Percentiles rank a stretch among this genome's conserved stretches.
phyloP scores from a whole-genome alignment of 1,140 invertebrate genomes.

The Pectinophora gossypiella region DNA sequence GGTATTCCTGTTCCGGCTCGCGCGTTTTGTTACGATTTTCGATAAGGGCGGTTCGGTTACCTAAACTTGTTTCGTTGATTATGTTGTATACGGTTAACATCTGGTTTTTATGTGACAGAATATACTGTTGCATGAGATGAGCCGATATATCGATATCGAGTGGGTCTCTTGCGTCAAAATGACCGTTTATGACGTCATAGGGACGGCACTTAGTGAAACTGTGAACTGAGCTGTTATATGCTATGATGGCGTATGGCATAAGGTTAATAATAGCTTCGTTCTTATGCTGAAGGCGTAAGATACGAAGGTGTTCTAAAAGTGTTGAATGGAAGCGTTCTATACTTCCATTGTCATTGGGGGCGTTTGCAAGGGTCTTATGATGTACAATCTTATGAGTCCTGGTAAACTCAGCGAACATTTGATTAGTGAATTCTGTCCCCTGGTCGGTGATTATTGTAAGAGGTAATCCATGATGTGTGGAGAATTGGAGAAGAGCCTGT shows the following conservation, averaged over 20 bases:
- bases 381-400: too few species aligned
- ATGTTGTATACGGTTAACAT: neutral
- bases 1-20: neutral
- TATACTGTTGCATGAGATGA: slow-evolving; percentile 1
- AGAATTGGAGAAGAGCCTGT: too few species aligned
- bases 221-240: too few species aligned
- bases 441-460: too few species aligned
- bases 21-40: slow-evolving; percentile 1
- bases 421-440: too few species aligned
- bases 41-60: neutral
- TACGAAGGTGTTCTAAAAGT: slow-evolving; percentile 4
- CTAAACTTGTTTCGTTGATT: neutral
- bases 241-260: slow-evolving; percentile 1
- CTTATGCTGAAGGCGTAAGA: neutral
- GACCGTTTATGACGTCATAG: neutral
- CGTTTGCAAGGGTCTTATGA: too few species aligned
- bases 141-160: neutral
- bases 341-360: too few species aligned
- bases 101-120: neutral
- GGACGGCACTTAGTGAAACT: slow-evolving; percentile 1
- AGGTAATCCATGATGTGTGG: too few species aligned
- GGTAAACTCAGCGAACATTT: too few species aligned
- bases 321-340: slow-evolving; percentile 8
- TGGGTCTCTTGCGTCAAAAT: slow-evolving; percentile 5
- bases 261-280: neutral